Conservation (phyloP, 2,797 vertebrate species). For the Artibeus jamaicensis region DNA sequence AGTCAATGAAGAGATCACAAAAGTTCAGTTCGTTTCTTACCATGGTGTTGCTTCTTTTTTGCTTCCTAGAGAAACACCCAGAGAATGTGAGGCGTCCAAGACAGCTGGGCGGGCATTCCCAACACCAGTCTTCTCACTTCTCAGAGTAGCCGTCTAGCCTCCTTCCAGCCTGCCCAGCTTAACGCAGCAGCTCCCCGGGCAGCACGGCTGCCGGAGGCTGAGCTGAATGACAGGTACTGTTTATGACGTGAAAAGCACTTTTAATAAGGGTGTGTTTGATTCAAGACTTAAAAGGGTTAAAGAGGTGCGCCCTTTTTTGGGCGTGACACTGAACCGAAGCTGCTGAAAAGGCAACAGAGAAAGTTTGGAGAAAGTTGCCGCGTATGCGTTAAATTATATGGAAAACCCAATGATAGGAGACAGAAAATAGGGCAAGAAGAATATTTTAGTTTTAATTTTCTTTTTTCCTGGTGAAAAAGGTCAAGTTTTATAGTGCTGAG, state of each 20-base stretch:
- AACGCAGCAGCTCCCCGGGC: not conserved
- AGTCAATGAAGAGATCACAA: constrained; percentile 23
- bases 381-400: constrained; percentile 68
- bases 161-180: constrained; percentile 60
- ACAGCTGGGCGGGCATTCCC: constrained; percentile 70
- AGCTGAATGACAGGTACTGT: constrained; percentile 63
- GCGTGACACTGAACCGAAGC: constrained; percentile 76
- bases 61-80: constrained; percentile 76
- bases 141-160: constrained; percentile 70
- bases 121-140: constrained; percentile 62
- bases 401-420: constrained; percentile 33
- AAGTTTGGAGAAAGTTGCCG: constrained; percentile 74
- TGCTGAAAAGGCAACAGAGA: constrained; percentile 71
- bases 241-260: constrained; percentile 58
- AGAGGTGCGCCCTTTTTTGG: constrained; percentile 78
- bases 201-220: not conserved
- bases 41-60: constrained; percentile 79
- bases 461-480: not conserved
- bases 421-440: not conserved
- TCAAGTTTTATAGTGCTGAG: not conserved
- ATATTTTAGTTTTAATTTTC: constrained; percentile 3
- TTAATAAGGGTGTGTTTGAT: constrained; percentile 78
- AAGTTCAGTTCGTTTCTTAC: constrained; percentile 79
- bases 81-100: constrained; percentile 65
- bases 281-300: constrained; percentile 79